Base-by-base conservation (phyloP, 2,113 vertebrate species). In the Aegotheles bennettii region DNA sequence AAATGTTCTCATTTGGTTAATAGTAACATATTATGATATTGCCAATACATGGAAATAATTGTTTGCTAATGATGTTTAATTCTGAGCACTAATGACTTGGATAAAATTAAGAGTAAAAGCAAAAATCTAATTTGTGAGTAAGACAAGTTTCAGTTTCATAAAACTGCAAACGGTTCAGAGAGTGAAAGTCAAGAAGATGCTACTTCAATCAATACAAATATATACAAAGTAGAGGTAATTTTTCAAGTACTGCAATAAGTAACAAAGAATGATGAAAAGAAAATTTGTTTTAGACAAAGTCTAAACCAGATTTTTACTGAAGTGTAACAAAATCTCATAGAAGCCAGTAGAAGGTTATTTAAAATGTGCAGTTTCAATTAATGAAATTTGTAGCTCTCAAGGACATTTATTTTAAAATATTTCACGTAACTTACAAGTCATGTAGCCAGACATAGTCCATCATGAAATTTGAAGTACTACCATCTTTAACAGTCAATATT, bases 1-100 rank as follows among this genome's bases (percentile, higher is more conserved):
- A 91, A 96, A 74, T 76, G n/a, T 13, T 71, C 36, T 86, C 23
- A 73, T 87, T 95, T 79, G 88, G 64, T 90, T 91, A 90, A 82
- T 45, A 70, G 50, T 53, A 56, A 81, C 60, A 54, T 86, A 71
- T 60, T 64, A 68, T 47, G 28, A 84, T 88, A 38, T 64, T 90
- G 92, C 95, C 88, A 86, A 81, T 91, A 83, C 24, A 60, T 43
- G 88, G 36, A 87, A 57, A 45, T n/a, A 92, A 85, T 77, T 85
- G 59, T 76, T 96, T 94, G 65, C 48, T 93, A 87, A 73, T 7
- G 48, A 70, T 82, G 35, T 75, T 89, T 87, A 94, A 84, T 93
- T 84, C 35, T 90, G 75, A 97, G 93, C 94, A 88, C 45, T 92
- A 92, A 94, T 90, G 48, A 48, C 33, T 74, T 94, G 70, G 40